Percentiles rank a stretch among this genome's conserved stretches.
Conservation (phyloP, 2,888 invertebrate genomes). For the Anthophora plumipes region DNA sequence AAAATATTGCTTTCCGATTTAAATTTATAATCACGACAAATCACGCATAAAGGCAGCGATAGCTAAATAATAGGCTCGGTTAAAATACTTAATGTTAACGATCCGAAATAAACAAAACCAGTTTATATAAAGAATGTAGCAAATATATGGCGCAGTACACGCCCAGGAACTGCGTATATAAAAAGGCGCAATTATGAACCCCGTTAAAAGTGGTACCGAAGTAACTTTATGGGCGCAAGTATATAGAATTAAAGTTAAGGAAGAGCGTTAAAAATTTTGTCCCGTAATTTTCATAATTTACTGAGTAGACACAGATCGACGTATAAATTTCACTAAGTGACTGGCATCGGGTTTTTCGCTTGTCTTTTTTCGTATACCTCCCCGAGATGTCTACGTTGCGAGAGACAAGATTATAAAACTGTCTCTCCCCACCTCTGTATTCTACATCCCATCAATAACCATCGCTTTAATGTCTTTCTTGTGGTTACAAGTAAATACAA, state of each 20-base stretch:
- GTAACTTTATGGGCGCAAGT: slow-evolving; percentile 33
- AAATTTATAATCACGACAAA: slow-evolving; percentile 52
- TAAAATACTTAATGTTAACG: slow-evolving; percentile 43
- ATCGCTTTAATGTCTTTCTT: slow-evolving; percentile 3
- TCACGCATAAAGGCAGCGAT: slow-evolving; percentile 23
- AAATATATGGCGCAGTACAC: slow-evolving; percentile 25
- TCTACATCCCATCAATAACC: not conserved
- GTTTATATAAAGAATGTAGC: slow-evolving; percentile 44
- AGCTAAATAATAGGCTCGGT: slow-evolving; percentile 27
- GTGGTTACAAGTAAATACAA: not conserved
- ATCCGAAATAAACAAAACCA: slow-evolving; percentile 53
- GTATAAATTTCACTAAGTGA: slow-evolving; percentile 37
- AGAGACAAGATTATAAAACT: not conserved
- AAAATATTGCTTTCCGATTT: slow-evolving; percentile 38
- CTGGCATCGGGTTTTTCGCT: slow-evolving; percentile 1
- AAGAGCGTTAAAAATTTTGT: slow-evolving; percentile 42
- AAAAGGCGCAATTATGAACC: slow-evolving; percentile 40
- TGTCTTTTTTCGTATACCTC: not conserved
- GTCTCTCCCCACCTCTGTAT: not conserved
- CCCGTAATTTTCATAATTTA: slow-evolving; percentile 50
- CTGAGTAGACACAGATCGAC: slow-evolving; percentile 13
- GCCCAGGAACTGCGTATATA: slow-evolving; percentile 38
- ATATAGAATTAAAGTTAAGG: slow-evolving; percentile 28
- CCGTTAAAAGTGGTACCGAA: slow-evolving; percentile 38
- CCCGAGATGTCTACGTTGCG: not conserved